A percentile compares a stretch with the other conserved stretches of the same genome.
These are phyloP conservation scores for Paradoxurus hermaphroditus DNA, from an alignment of 2,113 vertebrate genomes.

Conservation along the genomic window DNA sequence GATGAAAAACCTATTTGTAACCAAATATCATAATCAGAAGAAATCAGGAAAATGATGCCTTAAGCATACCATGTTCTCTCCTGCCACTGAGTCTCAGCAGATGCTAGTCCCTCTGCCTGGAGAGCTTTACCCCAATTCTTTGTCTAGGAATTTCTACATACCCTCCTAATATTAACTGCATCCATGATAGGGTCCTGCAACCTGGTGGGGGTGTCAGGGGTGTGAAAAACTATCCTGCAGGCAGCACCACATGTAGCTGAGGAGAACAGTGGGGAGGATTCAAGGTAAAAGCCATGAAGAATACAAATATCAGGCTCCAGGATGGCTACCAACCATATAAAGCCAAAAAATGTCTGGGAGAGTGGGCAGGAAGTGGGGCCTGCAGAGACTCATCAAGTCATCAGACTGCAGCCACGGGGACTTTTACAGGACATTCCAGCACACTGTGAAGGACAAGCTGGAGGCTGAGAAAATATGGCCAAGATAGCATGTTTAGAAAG, in stretches of 20 bases:
- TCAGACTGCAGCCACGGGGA: background rate
- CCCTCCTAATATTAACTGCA: background rate
- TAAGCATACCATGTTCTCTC: background rate
- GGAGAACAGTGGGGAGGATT: background rate
- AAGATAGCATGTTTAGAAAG: background rate
- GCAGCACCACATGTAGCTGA: background rate
- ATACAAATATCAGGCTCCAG: background rate
- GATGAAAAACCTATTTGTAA: background rate
- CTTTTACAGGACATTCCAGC: too few species aligned
- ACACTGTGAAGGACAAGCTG: background rate
- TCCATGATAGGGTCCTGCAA: too few species aligned
- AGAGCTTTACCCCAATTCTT: background rate
- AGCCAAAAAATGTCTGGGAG: background rate
- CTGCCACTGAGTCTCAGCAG: background rate
- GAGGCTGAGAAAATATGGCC: background rate
- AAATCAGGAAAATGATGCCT: background rate
- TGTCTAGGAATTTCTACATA: background rate
- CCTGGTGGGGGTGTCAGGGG: rapidly evolving
- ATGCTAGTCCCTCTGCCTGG: background rate
- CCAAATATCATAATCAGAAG: background rate
- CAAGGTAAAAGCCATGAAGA: background rate
- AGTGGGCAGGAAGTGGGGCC: rapidly evolving
- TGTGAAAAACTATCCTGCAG: background rate
- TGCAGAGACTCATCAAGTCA: background rate
- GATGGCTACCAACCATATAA: background rate